phyloP scores from a whole-genome alignment of 2,888 invertebrate species.

The Trichogramma evanescens region DNA sequence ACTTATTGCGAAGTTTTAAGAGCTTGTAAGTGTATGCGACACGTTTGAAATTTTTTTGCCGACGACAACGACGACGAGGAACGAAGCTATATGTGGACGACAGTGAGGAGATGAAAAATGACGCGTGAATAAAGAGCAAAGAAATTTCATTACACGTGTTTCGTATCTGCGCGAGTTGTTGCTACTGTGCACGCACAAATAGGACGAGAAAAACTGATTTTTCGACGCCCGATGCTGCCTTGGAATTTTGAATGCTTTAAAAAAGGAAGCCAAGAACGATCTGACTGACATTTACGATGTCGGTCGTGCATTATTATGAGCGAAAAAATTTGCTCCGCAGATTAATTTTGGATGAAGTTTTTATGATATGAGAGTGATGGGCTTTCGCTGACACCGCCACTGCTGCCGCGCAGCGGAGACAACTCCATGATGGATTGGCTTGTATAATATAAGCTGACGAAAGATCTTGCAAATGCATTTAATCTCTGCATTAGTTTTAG shows the following conservation, averaged over 20 bases:
- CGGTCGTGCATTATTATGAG: neutral
- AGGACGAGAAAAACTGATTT: neutral
- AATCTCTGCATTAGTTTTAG: too few relatives aligned
- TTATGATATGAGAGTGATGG: neutral
- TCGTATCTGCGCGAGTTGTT: too few relatives aligned
- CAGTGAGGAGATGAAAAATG: slow-evolving; percentile 29
- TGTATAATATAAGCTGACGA: too few relatives aligned
- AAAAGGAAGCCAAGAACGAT: neutral
- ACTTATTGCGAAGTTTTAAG: slow-evolving; percentile 32
- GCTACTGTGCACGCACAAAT: too few relatives aligned
- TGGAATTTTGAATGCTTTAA: slow-evolving; percentile 5
- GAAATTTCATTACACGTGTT: slow-evolving; percentile 20
- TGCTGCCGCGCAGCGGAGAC: too few relatives aligned
- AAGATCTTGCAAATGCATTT: too few relatives aligned
- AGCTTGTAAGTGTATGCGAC: slow-evolving; percentile 11
- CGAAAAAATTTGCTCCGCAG: neutral
- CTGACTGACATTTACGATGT: neutral
- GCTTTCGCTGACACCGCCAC: too few relatives aligned
- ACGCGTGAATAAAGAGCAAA: slow-evolving; percentile 24
- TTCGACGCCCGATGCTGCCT: neutral
- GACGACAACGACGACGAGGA: slow-evolving; percentile 5
- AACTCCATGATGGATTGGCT: too few relatives aligned
- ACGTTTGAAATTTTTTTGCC: slow-evolving; percentile 8
- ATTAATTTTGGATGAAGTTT: slow-evolving; percentile 13
- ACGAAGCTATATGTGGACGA: slow-evolving; percentile 10